Evolutionary conservation across 2,888 invertebrate genomes (phyloP).

Genomic region (Volucella zonaria): DNA sequence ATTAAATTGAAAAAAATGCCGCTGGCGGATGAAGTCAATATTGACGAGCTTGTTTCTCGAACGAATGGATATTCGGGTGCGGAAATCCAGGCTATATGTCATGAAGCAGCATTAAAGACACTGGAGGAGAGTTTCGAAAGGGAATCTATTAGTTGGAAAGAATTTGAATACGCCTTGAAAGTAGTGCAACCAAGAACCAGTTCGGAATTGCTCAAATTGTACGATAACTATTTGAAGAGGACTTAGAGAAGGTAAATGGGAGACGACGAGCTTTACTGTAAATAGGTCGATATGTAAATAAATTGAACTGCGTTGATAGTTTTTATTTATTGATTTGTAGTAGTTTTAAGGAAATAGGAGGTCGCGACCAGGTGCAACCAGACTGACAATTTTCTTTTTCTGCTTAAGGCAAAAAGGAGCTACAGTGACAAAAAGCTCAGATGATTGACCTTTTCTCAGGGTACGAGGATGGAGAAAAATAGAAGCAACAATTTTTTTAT

Average conservation of each 20-base stretch:
- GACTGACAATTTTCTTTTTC: too few species aligned
- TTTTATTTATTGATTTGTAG: too few species aligned
- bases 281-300: too few species aligned
- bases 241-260: conserved; percentile 56
- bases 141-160: conserved; percentile 85
- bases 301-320: too few species aligned
- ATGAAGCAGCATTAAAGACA: conserved; percentile 94
- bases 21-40: conserved; percentile 85
- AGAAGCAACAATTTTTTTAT: too few species aligned
- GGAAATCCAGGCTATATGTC: conserved; percentile 94
- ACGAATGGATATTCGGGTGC: conserved; percentile 96
- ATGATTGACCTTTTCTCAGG: too few species aligned
- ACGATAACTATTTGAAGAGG: conserved; percentile 86
- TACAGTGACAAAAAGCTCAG: too few species aligned
- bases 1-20: conserved; percentile 91
- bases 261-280: too few species aligned
- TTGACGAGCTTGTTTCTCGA: conserved; percentile 86
- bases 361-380: too few species aligned
- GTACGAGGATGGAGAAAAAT: too few species aligned
- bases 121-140: conserved; percentile 89
- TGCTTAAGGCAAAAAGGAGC: too few species aligned
- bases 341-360: too few species aligned
- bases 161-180: conserved; percentile 89
- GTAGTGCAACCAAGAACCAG: conserved; percentile 91
- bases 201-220: conserved; percentile 87